phyloP scores from a whole-genome alignment of 2,797 vertebrate genomes.

The Alectoris magna region DNA sequence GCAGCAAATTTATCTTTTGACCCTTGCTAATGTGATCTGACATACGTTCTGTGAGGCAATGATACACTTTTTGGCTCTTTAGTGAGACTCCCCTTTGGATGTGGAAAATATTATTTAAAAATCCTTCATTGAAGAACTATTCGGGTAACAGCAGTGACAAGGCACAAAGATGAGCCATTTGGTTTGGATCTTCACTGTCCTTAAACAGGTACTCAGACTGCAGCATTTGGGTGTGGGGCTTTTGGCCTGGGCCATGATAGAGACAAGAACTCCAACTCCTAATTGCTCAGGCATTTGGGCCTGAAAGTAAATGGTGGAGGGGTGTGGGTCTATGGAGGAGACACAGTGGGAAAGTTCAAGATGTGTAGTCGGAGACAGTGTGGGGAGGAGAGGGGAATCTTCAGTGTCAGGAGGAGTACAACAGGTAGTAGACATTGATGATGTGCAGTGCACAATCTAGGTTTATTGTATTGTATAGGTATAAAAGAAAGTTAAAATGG shows the following conservation, averaged over 20 bases:
- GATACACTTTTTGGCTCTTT: background rate
- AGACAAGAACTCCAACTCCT: background rate
- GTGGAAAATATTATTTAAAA: background rate
- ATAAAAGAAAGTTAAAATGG: no score
- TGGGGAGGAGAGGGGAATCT: background rate
- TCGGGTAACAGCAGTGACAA: background rate
- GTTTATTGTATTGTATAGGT: background rate
- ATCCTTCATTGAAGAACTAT: background rate
- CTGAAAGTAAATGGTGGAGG: background rate
- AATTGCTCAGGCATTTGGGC: background rate
- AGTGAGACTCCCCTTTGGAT: background rate
- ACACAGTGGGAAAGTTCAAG: background rate
- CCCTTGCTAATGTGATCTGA: background rate
- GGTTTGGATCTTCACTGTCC: background rate
- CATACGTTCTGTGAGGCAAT: background rate
- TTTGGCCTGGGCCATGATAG: rapidly evolving
- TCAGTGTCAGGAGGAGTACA: background rate
- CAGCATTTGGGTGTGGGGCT: rapidly evolving
- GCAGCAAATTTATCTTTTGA: background rate
- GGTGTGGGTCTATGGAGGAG: rapidly evolving
- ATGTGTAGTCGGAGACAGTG: background rate
- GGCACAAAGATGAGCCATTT: background rate
- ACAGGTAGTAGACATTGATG: no score
- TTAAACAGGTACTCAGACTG: background rate
- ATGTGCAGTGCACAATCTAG: background rate